These are phyloP conservation scores for Dicentrarchus labrax DNA, from an alignment of 2,113 vertebrate genomes.

Conservation along the genomic window DNA sequence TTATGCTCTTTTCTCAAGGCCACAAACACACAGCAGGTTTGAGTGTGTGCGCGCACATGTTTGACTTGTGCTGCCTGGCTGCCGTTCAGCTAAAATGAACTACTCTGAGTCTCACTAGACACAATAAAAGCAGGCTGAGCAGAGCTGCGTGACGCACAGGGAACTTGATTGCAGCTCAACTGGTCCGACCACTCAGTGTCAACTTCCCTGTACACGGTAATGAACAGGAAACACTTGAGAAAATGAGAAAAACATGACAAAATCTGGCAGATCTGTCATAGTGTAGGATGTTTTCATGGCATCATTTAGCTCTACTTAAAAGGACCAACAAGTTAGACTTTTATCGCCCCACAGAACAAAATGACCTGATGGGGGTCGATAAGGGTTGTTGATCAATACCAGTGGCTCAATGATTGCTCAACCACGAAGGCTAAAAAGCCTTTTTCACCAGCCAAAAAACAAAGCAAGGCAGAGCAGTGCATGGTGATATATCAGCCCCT, in stretches of 20 bases:
- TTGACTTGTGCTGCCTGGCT: background rate
- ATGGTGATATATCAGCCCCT: background rate
- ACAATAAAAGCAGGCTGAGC: background rate
- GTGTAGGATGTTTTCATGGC: background rate
- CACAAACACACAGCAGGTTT: no score
- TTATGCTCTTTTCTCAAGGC: conserved; percentile 13
- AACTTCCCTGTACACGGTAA: background rate
- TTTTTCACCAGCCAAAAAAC: conserved; percentile 29
- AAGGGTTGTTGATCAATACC: conserved; percentile 52
- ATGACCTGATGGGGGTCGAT: conserved; percentile 41
- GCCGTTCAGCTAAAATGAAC: conserved; percentile 16
- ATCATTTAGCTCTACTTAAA: conserved; percentile 36
- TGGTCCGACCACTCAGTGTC: background rate
- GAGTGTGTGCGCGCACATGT: background rate
- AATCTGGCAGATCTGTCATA: conserved; percentile 3
- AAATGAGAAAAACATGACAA: background rate
- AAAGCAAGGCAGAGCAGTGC: conserved; percentile 7
- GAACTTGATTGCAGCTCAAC: conserved; percentile 3
- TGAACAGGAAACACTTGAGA: conserved; percentile 14
- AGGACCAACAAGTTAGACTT: conserved; percentile 46
- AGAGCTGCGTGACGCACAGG: background rate
- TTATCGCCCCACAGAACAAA: conserved; percentile 40
- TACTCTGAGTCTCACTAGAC: background rate
- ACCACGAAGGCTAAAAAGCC: conserved; percentile 34
- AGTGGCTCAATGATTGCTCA: conserved; percentile 44